Evolutionary conservation across 2,888 invertebrate species (phyloP).

Genomic region (Megalurothrips usitatus): DNA sequence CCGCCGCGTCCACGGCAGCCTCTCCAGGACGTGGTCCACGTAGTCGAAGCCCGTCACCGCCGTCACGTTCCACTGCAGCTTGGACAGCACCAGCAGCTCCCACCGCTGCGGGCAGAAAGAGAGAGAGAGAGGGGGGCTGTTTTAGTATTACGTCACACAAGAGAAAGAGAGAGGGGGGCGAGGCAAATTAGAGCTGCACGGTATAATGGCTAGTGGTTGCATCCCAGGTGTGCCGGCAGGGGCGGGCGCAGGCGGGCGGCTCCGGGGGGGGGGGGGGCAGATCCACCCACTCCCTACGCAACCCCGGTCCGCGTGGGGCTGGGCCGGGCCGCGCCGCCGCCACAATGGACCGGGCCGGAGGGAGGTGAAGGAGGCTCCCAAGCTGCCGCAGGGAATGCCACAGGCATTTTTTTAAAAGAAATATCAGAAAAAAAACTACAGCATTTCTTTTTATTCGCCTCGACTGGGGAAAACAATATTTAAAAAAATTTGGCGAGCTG

Average conservation of each 20-base stretch:
- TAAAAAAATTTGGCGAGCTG: no score
- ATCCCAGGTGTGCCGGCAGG: background rate
- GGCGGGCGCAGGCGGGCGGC: background rate
- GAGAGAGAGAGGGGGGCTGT: background rate
- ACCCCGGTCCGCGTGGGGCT: background rate
- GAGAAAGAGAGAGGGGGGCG: background rate
- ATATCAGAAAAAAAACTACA: no score
- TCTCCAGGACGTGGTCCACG: constrained; percentile 70
- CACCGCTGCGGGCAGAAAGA: constrained; percentile 55
- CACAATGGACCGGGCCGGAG: background rate
- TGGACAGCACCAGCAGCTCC: constrained; percentile 71
- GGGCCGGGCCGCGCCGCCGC: background rate
- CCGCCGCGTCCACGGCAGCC: constrained; percentile 58
- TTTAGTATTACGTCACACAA: no score
- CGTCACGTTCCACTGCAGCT: constrained; percentile 74
- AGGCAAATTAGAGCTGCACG: background rate
- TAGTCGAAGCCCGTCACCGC: constrained; percentile 77
- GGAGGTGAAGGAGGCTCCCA: no score
- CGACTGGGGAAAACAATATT: no score
- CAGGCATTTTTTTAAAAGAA: no score
- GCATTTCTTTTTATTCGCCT: no score
- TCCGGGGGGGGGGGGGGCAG: background rate
- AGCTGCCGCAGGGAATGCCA: no score
- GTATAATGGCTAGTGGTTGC: background rate
- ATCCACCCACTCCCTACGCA: background rate